A percentile compares a stretch with the other conserved stretches of the same genome.
These are phyloP conservation scores for Microplitis demolitor DNA, from an alignment of 1,140 invertebrate species.

Conservation along the genomic window DNA sequence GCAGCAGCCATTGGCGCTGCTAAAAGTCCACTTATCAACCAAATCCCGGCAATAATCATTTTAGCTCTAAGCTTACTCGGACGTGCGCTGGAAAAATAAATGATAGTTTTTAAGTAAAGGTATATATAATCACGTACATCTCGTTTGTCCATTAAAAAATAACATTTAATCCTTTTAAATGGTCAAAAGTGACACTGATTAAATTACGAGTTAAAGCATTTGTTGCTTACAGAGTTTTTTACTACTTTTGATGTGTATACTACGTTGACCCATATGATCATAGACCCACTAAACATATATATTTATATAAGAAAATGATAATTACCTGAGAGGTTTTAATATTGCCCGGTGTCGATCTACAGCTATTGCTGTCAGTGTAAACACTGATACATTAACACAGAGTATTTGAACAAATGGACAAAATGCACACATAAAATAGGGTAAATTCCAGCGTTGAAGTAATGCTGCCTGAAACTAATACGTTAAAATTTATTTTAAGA, in stretches of 20 bases:
- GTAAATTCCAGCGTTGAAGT: slow-evolving; percentile 81
- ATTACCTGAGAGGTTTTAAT: slow-evolving; percentile 71
- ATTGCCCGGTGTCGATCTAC: slow-evolving; percentile 77
- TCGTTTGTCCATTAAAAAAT: too few species aligned
- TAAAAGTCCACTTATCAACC: slow-evolving; percentile 67
- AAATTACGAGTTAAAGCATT: too few species aligned
- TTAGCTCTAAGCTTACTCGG: slow-evolving; percentile 73
- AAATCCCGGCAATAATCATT: slow-evolving; percentile 72
- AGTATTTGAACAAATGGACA: slow-evolving; percentile 80
- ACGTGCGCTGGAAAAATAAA: slow-evolving; percentile 64
- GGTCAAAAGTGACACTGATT: too few species aligned
- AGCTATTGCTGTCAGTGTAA: slow-evolving; percentile 81
- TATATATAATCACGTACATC: neutral
- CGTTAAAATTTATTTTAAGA: slow-evolving; percentile 3
- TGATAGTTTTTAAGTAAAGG: neutral
- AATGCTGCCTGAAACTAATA: slow-evolving; percentile 80
- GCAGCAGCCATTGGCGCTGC: slow-evolving; percentile 72
- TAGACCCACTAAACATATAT: neutral
- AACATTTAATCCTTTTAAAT: too few species aligned
- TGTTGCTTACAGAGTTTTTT: neutral
- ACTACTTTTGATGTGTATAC: neutral
- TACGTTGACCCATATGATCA: neutral
- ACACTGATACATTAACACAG: slow-evolving; percentile 81
- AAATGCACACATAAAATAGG: slow-evolving; percentile 81
- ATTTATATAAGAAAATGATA: neutral